Conservation (phyloP, 2,113 vertebrate species). For the Dendrocopos noguchii region DNA sequence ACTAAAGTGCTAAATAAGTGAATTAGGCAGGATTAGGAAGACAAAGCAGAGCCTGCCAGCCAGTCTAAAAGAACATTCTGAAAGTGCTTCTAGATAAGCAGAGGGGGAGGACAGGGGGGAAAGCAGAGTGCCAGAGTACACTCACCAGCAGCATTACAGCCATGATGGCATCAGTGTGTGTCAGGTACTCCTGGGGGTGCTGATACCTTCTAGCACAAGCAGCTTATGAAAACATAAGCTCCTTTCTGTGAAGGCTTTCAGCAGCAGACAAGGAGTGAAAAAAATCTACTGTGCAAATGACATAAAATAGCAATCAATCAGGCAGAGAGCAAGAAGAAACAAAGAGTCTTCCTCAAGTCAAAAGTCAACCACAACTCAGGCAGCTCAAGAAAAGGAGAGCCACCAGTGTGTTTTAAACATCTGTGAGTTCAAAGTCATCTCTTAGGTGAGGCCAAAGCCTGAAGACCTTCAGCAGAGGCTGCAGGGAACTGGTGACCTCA, state of each 20-base stretch:
- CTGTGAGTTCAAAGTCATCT: not conserved
- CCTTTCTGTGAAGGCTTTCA: not conserved
- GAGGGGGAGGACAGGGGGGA: not conserved
- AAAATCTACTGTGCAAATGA: not conserved
- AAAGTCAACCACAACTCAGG: not conserved
- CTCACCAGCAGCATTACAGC: not conserved
- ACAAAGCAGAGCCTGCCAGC: not conserved
- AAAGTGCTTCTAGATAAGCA: not conserved
- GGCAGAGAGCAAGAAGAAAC: not conserved
- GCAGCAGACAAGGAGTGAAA: not conserved
- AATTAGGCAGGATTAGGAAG: conserved; percentile 1
- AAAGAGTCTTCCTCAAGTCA: not conserved
- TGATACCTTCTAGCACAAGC: not conserved
- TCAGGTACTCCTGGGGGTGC: not conserved
- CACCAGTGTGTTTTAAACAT: not conserved
- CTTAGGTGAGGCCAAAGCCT: not conserved
- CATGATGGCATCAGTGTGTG: not conserved
- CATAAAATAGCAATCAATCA: not conserved
- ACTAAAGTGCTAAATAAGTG: not conserved
- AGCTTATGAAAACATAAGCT: not conserved
- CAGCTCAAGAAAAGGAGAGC: not conserved
- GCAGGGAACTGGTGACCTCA: not conserved
- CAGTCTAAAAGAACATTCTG: not conserved
- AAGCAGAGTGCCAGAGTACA: not conserved
- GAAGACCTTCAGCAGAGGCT: not conserved